Evolutionary conservation across 37 sponge, comb jelly and placozoan genomes (phyloP).

Genomic region (Hormiphora californensis): DNA sequence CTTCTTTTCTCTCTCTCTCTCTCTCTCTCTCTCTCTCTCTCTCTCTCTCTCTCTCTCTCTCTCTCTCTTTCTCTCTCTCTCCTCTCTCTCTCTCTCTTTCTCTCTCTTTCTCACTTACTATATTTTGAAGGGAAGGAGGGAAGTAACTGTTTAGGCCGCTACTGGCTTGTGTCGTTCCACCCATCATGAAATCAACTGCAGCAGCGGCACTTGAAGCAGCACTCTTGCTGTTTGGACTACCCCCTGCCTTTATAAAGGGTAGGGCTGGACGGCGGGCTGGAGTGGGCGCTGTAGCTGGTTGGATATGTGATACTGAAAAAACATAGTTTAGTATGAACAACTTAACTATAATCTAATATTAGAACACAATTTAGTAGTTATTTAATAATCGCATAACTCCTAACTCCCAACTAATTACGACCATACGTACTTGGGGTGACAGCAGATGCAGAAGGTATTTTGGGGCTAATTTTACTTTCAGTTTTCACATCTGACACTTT

Average conservation of each 20-base stretch:
- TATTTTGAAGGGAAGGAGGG: constrained; percentile 1
- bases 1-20: not conserved
- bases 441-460: not conserved
- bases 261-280: too few relatives aligned
- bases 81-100: not conserved
- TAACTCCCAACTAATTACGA: not conserved
- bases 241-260: constrained; percentile 21
- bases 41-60: not conserved
- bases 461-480: not conserved
- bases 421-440: not conserved
- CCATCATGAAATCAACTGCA: too few relatives aligned
- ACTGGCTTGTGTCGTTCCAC: constrained; percentile 38
- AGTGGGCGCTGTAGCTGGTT: too few relatives aligned
- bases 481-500: not conserved
- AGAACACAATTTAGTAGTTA: not conserved
- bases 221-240: too few relatives aligned
- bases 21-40: not conserved
- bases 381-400: too few relatives aligned
- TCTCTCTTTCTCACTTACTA: not conserved
- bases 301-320: too few relatives aligned
- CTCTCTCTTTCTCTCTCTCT: not conserved
- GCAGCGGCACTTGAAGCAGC: too few relatives aligned
- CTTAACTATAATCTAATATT: too few relatives aligned
- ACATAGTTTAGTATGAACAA: too few relatives aligned
- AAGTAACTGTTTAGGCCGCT: constrained; percentile 36